phyloP scores from a whole-genome alignment of 2,888 invertebrate species.

The Dione juno region DNA sequence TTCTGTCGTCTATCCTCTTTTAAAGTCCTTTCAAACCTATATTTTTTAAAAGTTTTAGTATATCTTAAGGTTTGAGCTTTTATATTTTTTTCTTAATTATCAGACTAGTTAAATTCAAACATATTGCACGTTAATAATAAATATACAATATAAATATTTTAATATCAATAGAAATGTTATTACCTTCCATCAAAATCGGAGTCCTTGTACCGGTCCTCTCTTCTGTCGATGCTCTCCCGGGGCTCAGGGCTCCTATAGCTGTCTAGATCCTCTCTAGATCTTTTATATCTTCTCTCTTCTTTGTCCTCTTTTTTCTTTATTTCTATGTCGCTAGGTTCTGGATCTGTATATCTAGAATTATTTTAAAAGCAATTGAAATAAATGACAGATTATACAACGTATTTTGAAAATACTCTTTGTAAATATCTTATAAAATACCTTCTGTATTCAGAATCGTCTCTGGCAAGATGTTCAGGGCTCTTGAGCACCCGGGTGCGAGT shows the following conservation, averaged over 20 bases:
- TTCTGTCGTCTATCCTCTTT: conserved; percentile 66
- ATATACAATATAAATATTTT: no score
- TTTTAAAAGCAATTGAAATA: neutral
- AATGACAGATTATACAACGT: neutral
- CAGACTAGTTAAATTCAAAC: no score
- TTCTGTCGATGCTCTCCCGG: conserved; percentile 60
- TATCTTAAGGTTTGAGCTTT: no score
- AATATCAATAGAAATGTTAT: neutral
- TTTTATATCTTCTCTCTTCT: conserved; percentile 60
- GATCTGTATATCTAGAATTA: conserved; percentile 70
- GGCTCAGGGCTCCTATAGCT: conserved; percentile 60
- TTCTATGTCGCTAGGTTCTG: conserved; percentile 74
- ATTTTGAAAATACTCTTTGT: no score
- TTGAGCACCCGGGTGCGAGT: conserved; percentile 80
- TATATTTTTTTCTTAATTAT: no score
- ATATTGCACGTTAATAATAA: no score
- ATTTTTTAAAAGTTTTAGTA: no score
- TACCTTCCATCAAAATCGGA: conserved; percentile 62
- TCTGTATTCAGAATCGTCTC: conserved; percentile 75
- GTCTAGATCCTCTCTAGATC: conserved; percentile 64
- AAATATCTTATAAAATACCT: conserved; percentile 53
- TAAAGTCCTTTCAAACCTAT: conserved; percentile 63
- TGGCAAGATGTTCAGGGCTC: conserved; percentile 82
- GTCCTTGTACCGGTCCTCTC: conserved; percentile 57
- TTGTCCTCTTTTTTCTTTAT: conserved; percentile 66